Base-by-base conservation (phyloP, 2,797 vertebrate species). In the Galago senegalensis region DNA sequence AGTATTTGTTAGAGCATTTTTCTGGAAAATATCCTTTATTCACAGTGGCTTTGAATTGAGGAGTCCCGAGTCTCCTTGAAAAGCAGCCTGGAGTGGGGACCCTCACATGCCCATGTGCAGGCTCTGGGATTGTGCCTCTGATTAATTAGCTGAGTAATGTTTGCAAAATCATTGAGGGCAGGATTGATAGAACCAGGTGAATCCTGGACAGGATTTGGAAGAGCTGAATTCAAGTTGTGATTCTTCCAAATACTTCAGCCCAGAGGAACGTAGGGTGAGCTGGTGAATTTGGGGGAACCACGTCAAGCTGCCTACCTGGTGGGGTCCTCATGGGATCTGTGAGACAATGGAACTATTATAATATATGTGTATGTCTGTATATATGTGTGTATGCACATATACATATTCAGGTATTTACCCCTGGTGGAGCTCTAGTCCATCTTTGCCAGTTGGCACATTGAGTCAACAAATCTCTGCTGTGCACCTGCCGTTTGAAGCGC, bases 351-450 rank as follows among this genome's bases (percentile, higher is more conserved):
- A 20, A 31, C 56, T 3, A 0, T 18, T 34, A 5, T 31, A 40
- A 46, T 21, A 3, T 5, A 0, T n/a, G 5, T 6, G 5, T 5
- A 0, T 21, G 3, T 2, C 0, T 9, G 0, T 16, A 40, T 40
- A 40, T 40, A 40, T 5, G 5, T 34, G 4, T 53, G 6, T 2
- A 0, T 7, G 0, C 14, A 8, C 49, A 11, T 4, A 25, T 10
- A 8, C 14, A 31, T n/a, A n/a, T 49, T 29, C 18, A 25, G 29
- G 3, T 3, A 27, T 10, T 31, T 29, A 7, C 58, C 27, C 20
- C 18, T 7, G 0, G 16, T 2, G 2, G 60, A 60, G n/a, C 16
- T 67, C 49, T n/a, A 29, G 29, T 11, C 70, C 18, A 4, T 60
- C 29, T 4, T 20, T 0, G 1, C 3, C 7, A 25, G 10, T 2